Evolutionary conservation across 53 echinoderm and acorn worm genomes (phyloP), one percentile per base, ranked within the genome.

Genomic region (Actinopyga echinites): DNA sequence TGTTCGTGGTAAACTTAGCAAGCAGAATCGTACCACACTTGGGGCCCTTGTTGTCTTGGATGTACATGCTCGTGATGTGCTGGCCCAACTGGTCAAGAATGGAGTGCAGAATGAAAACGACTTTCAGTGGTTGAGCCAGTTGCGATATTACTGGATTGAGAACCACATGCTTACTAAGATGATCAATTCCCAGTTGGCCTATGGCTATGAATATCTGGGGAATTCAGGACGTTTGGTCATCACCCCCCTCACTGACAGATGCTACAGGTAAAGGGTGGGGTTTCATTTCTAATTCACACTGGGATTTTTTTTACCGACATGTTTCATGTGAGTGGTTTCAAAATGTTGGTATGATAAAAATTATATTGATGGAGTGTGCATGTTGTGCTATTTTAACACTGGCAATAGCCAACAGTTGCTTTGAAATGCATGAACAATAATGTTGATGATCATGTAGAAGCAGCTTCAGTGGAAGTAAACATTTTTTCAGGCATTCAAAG

Each of bases 101-200:
- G 35, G 67, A 61, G 74, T 94, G 32, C 30, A 79, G 44, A 90
- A 65, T 57, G 97, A 96, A 87, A 96, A 94, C 26, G 97, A 96
- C 86, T 96, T 96, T 86, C 79, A 90, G 71, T 96, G 97, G 97
- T 69, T 96, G 86, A 94, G 94, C 37, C 97, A 96, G 86, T 84
- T 96, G 66, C 83, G 97, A 17, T 96, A 96, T 33, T 96, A 96
- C 83, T 96, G 97, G 97, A 80, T 90, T 19, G 94, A 94, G 58
- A 90, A 91, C 4, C 90, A 96, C 65, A 92, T 93, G 93, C 60
- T 94, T 36, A 96, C 97, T 12, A 84, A 92, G 61, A 96, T 96
- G 97, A 96, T 96, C 86, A 96, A 96, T 85, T 93, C 97, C 15
- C 91, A 91, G 92, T 84, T 96, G 86, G 92, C 97, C 12, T 96